Conservation (phyloP, 2,888 invertebrate genomes). For the Onchidella celtica region DNA sequence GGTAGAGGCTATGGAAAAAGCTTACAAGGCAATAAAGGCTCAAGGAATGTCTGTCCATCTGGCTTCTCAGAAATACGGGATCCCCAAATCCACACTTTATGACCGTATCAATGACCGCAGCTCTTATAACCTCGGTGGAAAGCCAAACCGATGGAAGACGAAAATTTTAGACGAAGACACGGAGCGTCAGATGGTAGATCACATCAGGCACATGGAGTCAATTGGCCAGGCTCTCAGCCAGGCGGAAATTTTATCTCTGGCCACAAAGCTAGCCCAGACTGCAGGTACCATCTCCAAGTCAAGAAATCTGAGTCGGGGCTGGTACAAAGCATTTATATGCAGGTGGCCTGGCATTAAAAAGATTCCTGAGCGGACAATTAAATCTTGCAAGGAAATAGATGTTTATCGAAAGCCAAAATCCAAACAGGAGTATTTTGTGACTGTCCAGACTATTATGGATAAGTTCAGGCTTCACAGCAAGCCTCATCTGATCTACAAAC, state of each 20-base stretch:
- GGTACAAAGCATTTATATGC: slow-evolving; percentile 1
- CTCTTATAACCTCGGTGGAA: neutral
- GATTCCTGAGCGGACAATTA: neutral
- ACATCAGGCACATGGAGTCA: neutral
- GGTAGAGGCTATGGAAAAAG: neutral
- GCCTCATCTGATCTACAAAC: neutral
- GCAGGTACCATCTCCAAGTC: neutral
- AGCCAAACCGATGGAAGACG: neutral
- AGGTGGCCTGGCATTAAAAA: neutral
- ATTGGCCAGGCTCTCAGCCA: slow-evolving; percentile 12
- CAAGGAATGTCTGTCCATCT: neutral
- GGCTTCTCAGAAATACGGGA: neutral
- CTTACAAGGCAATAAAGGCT: neutral
- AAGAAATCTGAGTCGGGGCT: neutral
- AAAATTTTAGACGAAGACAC: slow-evolving; percentile 12
- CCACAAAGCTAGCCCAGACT: slow-evolving; percentile 1
- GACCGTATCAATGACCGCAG: slow-evolving; percentile 8
- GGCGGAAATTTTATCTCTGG: neutral
- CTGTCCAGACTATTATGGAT: neutral
- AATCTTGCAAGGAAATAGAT: neutral
- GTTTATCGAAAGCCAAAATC: neutral
- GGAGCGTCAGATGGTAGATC: slow-evolving; percentile 2
- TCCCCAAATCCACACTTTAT: slow-evolving; percentile 1
- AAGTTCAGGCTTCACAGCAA: neutral
- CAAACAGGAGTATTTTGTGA: neutral